Conservation (phyloP, 2,797 vertebrate species). For the Mycteria americana region DNA sequence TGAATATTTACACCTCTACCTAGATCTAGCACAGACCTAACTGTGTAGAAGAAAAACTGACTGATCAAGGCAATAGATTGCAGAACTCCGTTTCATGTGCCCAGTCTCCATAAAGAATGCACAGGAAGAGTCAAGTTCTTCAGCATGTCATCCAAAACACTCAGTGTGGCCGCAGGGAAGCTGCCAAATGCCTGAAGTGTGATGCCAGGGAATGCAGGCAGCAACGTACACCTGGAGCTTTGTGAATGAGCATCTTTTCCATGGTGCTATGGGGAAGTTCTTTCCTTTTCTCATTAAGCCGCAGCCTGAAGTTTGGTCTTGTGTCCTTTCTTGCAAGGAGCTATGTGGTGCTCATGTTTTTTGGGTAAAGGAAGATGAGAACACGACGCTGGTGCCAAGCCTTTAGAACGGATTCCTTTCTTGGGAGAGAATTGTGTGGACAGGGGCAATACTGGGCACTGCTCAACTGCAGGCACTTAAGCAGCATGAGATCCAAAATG, state of each 20-base stretch:
- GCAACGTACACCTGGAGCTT: neutral
- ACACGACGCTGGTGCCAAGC: neutral
- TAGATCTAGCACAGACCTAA: neutral
- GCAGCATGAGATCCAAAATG: neutral
- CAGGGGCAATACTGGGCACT: neutral
- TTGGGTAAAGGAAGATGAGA: neutral
- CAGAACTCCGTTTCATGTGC: neutral
- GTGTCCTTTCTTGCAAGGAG: neutral
- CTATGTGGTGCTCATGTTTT: neutral
- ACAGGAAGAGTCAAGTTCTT: neutral
- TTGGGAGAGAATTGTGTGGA: neutral
- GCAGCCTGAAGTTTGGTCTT: neutral
- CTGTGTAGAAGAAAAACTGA: neutral
- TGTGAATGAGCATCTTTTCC: neutral
- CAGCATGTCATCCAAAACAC: neutral
- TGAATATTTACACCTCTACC: neutral
- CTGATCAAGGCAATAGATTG: neutral
- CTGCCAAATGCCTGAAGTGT: neutral
- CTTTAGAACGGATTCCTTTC: neutral
- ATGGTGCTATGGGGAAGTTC: neutral
- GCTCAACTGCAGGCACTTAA: neutral
- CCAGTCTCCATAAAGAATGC: neutral
- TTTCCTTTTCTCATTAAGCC: neutral
- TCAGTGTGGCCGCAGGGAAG: neutral
- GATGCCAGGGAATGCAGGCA: accelerated